Percentiles rank a stretch among this genome's conserved stretches.
Evolutionary conservation across 2,888 invertebrate species (phyloP).

Genomic region (Pinctada fucata): DNA sequence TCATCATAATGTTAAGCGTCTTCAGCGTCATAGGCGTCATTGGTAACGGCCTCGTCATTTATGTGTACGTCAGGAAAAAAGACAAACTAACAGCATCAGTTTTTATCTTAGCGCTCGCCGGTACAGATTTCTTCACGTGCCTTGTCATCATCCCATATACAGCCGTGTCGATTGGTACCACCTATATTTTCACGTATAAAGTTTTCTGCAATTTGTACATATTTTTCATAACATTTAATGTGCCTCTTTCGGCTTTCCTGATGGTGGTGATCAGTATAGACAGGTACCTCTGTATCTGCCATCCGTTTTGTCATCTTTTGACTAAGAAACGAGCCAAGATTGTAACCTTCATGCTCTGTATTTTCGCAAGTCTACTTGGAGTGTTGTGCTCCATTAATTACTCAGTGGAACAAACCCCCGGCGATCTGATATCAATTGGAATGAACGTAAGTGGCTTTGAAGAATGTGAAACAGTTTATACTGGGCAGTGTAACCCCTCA

Average conservation of each 20-base stretch:
- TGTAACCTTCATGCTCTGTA: slow-evolving; percentile 56
- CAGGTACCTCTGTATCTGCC: slow-evolving; percentile 73
- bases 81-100: slow-evolving; percentile 71
- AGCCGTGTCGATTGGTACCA: slow-evolving; percentile 52
- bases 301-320: slow-evolving; percentile 67
- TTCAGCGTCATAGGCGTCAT: slow-evolving; percentile 69
- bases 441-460: background rate
- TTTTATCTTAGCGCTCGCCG: slow-evolving; percentile 71
- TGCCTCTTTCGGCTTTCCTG: slow-evolving; percentile 70
- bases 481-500: slow-evolving; percentile 62
- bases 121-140: slow-evolving; percentile 66
- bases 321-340: slow-evolving; percentile 62
- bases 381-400: slow-evolving; percentile 54
- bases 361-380: slow-evolving; percentile 64
- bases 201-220: slow-evolving; percentile 66
- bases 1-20: slow-evolving; percentile 57
- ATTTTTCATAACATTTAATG: slow-evolving; percentile 69
- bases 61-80: slow-evolving; percentile 69
- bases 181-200: slow-evolving; percentile 54
- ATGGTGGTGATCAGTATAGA: slow-evolving; percentile 73
- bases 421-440: background rate
- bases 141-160: slow-evolving; percentile 67
- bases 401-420: slow-evolving; percentile 16
- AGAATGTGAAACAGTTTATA: slow-evolving; percentile 39
- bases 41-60: slow-evolving; percentile 73